Evolutionary conservation across 2,888 invertebrate species (phyloP).

Genomic region (Scaptomyza flava): DNA sequence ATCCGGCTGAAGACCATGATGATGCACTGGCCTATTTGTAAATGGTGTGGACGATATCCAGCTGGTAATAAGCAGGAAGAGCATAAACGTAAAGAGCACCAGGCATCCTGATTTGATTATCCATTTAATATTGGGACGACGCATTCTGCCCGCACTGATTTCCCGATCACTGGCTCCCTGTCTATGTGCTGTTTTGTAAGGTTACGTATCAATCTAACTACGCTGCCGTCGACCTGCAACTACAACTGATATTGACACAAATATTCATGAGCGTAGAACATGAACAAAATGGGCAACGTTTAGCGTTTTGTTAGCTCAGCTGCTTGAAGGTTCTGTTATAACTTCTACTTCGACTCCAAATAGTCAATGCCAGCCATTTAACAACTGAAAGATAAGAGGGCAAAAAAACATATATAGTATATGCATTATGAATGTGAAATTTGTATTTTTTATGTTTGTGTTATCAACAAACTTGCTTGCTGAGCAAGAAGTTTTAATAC

Average conservation of each 20-base stretch:
- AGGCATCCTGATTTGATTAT: constrained; percentile 75
- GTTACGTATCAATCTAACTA: constrained; percentile 56
- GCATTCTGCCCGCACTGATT: constrained; percentile 61
- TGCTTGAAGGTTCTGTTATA: constrained; percentile 12
- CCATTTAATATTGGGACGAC: constrained; percentile 82
- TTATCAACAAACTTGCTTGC: background rate
- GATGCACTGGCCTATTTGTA: constrained; percentile 71
- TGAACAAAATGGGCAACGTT: constrained; percentile 7
- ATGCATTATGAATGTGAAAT: background rate
- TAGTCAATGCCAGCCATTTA: constrained; percentile 24
- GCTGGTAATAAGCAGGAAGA: constrained; percentile 80
- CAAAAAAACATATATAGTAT: constrained; percentile 1
- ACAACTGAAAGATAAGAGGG: constrained; percentile 42
- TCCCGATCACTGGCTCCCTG: background rate
- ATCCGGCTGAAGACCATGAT: constrained; percentile 49
- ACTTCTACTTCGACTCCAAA: constrained; percentile 6
- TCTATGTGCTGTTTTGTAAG: background rate
- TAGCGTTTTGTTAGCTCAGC: constrained; percentile 46
- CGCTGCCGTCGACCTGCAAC: constrained; percentile 25
- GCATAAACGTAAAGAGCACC: constrained; percentile 69
- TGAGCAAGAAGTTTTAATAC: background rate
- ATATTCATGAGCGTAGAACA: constrained; percentile 28
- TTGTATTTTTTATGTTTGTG: background rate
- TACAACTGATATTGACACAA: constrained; percentile 27
- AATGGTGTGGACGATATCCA: constrained; percentile 81